phyloP scores from a whole-genome alignment of 2,113 vertebrate genomes.

The Pristiophorus japonicus region DNA sequence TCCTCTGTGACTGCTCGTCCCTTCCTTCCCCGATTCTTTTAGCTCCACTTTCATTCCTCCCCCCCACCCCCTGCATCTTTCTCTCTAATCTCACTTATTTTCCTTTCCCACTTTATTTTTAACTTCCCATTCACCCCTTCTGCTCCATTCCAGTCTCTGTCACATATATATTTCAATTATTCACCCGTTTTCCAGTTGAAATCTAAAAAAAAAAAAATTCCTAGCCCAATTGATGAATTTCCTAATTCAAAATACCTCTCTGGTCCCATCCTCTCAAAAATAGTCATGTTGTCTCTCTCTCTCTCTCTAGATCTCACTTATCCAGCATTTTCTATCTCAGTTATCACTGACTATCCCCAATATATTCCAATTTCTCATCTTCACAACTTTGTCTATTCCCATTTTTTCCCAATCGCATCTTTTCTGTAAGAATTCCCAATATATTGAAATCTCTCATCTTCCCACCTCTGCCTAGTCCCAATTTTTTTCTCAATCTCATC shows the following conservation, averaged over 20 bases:
- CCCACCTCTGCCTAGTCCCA: too few species aligned
- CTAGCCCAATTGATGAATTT: not conserved
- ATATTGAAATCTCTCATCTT: not conserved
- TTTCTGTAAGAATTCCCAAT: not conserved
- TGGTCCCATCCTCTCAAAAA: too few species aligned
- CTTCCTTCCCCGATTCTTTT: not conserved
- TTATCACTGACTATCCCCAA: not conserved
- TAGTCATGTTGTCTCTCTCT: not conserved
- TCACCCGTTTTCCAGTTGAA: too few species aligned
- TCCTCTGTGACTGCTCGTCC: too few species aligned
- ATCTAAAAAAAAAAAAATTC: too few species aligned
- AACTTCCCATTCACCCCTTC: not conserved
- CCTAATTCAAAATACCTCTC: too few species aligned
- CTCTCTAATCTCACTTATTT: too few species aligned
- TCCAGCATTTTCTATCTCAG: not conserved
- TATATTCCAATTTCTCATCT: not conserved
- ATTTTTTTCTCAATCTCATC: too few species aligned
- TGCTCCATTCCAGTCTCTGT: too few species aligned
- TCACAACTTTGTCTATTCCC: not conserved
- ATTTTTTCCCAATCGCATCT: not conserved
- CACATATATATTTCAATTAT: not conserved
- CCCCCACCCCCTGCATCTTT: too few species aligned
- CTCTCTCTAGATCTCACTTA: not conserved
- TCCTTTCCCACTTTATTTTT: not conserved
- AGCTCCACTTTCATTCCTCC: not conserved